Evolutionary conservation across 2,113 vertebrate genomes (phyloP).

Genomic region (Ochotona curzoniae): DNA sequence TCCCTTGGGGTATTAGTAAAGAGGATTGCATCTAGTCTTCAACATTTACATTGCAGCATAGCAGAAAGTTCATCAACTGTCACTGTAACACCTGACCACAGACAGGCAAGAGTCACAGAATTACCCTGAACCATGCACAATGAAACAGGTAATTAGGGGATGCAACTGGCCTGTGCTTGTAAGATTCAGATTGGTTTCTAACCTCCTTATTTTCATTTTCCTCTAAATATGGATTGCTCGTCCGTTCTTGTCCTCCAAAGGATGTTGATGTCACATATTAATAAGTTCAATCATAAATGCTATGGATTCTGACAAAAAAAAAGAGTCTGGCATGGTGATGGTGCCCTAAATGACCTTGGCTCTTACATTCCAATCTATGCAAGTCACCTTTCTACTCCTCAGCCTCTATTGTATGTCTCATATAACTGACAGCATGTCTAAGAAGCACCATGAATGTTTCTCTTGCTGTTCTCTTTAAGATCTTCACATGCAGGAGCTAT

Average conservation of each 20-base stretch:
- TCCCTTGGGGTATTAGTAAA: slow-evolving; percentile 50
- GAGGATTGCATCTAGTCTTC: slow-evolving; percentile 56
- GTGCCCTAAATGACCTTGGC: neutral
- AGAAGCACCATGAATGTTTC: neutral
- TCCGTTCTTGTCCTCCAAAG: neutral
- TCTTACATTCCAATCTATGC: neutral
- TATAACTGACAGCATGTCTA: neutral
- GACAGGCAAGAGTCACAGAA: slow-evolving; percentile 42
- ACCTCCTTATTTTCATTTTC: neutral
- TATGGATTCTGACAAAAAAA: neutral
- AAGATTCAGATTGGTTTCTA: neutral
- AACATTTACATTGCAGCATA: slow-evolving; percentile 1
- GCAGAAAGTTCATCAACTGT: slow-evolving; percentile 50
- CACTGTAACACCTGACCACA: slow-evolving; percentile 19
- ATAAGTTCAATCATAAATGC: neutral
- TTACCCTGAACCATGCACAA: slow-evolving; percentile 31
- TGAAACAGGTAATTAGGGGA: slow-evolving; percentile 42
- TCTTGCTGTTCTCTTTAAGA: neutral
- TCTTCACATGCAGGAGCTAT: neutral
- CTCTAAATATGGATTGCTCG: neutral
- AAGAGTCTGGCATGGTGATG: no score
- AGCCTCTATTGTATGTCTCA: neutral
- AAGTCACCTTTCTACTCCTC: neutral
- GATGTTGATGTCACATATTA: neutral
- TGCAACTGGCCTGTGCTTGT: slow-evolving; percentile 32